Conservation (phyloP, 2,113 vertebrate species). For the Nesogale talazaci region DNA sequence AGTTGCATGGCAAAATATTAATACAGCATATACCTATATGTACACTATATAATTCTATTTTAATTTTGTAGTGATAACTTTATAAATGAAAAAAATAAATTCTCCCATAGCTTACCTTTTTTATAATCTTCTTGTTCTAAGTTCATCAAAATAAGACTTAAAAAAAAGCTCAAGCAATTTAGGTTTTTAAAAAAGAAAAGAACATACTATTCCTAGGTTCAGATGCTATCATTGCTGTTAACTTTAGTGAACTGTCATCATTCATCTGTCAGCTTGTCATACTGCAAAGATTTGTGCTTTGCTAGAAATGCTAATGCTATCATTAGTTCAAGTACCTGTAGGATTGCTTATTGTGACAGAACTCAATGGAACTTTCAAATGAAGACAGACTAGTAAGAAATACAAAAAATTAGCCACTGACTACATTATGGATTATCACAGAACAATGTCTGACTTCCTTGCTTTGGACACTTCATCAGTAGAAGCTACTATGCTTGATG, state of each 20-base stretch:
- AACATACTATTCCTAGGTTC: neutral
- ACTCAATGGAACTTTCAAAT: neutral
- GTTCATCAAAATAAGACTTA: no score
- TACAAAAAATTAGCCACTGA: neutral
- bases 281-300: neutral
- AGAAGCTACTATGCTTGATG: neutral
- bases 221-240: neutral
- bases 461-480: neutral
- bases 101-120: no score
- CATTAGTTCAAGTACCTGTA: neutral
- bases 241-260: neutral
- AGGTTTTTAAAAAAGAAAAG: neutral
- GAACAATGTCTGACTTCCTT: neutral
- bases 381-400: neutral
- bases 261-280: neutral
- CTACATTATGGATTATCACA: neutral
- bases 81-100: no score
- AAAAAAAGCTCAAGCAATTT: neutral
- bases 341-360: neutral
- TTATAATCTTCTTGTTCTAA: no score
- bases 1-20: no score
- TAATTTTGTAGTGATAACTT: neutral
- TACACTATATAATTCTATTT: no score
- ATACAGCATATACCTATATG: no score
- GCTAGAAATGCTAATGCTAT: neutral